Base-by-base conservation (phyloP, 2,888 invertebrate genomes). In the Amitus sp. region DNA sequence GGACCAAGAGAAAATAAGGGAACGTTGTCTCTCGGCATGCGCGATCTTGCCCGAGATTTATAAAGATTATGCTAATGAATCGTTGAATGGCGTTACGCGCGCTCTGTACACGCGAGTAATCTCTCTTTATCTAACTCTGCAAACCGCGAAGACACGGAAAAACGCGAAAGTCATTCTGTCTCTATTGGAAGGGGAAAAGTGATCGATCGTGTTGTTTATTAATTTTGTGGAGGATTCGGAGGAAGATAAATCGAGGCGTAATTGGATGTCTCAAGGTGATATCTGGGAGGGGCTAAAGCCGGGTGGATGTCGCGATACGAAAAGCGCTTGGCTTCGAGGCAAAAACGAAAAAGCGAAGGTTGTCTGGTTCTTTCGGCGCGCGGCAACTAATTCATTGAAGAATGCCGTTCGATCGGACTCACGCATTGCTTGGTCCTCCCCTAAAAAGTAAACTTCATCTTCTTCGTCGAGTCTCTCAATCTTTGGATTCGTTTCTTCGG, bases 21-120 rank as follows among this genome's bases (percentile, higher is more conserved):
- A 37, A 47, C 65, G 61, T 60, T 62, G 54, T 66, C 61, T 60
- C 62, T 66, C n/a, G n/a, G 67, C 66, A 67, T 58, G 61, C 62
- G 67, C 62, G 73, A 77, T 70, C 72, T 69, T 52, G 56, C 27
- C 34, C 50, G 62, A 72, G 73, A 77, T 76, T 78, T 75, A 74
- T 72, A 71, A 75, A 74, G 75, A 77, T 78, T 78, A 77, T 76
- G 76, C 69, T 76, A 76, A 77, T 76, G 75, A 73, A 71, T 65
- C 66, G 68, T 30, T 68, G 63, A 51, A 48, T 61, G 63, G 60
- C 62, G 70, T 65, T 70, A 60, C 49, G 64, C 62, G 63, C 62
- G 65, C 62, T 63, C 69, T 70, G 73, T 69, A 66, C 67, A 51
- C 60, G 54, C 63, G 65, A 71, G 67, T 71, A 73, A 75, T 75